phyloP scores from a whole-genome alignment of 64 coral and sea anemone genomes.

The Exaiptasia diaphana region DNA sequence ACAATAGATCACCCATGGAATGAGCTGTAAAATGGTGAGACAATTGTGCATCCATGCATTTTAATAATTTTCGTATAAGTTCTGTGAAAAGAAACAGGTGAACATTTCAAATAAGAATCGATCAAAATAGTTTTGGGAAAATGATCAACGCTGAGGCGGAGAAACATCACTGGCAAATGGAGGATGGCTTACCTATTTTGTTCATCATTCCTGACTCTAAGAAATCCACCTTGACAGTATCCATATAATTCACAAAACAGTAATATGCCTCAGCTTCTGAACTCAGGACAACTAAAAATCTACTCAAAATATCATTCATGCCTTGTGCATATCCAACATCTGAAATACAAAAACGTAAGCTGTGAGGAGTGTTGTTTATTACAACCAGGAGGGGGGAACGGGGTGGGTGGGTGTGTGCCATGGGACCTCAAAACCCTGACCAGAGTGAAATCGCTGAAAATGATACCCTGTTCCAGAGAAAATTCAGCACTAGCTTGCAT shows the following conservation, averaged over 20 bases:
- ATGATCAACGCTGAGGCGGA: background rate
- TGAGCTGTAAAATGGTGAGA: conserved; percentile 63
- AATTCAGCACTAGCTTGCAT: no score
- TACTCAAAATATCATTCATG: conserved; percentile 88
- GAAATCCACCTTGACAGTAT: conserved; percentile 78
- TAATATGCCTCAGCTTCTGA: conserved; percentile 88
- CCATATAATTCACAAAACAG: conserved; percentile 86
- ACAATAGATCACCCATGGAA: conserved; percentile 78
- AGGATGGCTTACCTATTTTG: conserved; percentile 65
- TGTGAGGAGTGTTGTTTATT: background rate
- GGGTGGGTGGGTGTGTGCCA: no score
- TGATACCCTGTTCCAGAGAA: no score
- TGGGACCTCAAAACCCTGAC: no score
- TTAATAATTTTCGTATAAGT: conserved; percentile 69
- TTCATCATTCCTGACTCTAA: conserved; percentile 87
- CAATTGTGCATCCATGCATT: conserved; percentile 75
- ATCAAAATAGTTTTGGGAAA: background rate
- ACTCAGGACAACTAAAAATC: conserved; percentile 84
- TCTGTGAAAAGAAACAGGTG: conserved; percentile 32
- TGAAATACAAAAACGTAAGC: background rate
- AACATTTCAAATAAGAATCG: background rate
- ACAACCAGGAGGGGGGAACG: no score
- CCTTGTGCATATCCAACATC: conserved; percentile 97
- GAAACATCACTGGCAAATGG: background rate
- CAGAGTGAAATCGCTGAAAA: no score